Base-by-base conservation (phyloP, 2,888 invertebrate species). In the Anticlea derivata region DNA sequence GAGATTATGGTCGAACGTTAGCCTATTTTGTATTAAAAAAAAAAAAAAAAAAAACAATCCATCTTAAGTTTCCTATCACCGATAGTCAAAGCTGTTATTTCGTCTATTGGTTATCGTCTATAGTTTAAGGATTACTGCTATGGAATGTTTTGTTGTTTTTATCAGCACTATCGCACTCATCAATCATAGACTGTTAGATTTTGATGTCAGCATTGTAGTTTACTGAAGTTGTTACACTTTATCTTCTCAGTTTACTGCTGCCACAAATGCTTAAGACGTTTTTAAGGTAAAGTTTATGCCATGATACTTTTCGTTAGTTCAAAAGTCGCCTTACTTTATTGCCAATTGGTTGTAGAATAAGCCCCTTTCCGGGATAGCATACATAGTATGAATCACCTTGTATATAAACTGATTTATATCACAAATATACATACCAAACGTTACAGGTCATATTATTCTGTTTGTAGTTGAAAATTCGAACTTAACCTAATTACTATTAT, bases 121-220 rank as follows among this genome's bases (percentile, higher is more conserved):
- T 50, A 44, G 50, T 44, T 50, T 37, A 20, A 22, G 49, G 43
- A 44, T 34, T 39, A 27, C 4, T 38, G 23, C 38, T 34, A 23
- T 23, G 50, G 44, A 50, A 39, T 33, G 38, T 50, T 50, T 27
- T 39, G 38, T 50, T 38, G 11, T 8, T 37, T 30, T 43, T 50
- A 50, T 50, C 44, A 50, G 33, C 23, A 24, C 17, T 50, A 50
- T 45, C 38, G 29, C 1, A 23, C 13, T 17, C 27, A 45, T 50
- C 50, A 39, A 50, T 50, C 50, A 50, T 34, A 39, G 31, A 20
- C 33, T 39, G 38, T 43, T 24, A 13, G 13, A 30, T 30, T 33
- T 27, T 13, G 8, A 31, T 26, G 37, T 38, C 50, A 38, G 33
- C 44, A 44, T 22, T 31, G 10, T 20, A 2, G 17, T 38, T 44